Evolutionary conservation across 2,113 vertebrate species (phyloP).

Genomic region (pig (Sus scrofa)): T2T-Sscrofa CM000816.6:4251501-4252000

Average conservation of each 20-base stretch:
- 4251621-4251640: accelerated
- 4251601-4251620: accelerated
- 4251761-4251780: neutral
- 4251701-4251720: accelerated
- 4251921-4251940: neutral
- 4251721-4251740: neutral
- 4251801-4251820: no score
- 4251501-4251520: neutral
- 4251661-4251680: accelerated
- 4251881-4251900: no score
- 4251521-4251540: neutral
- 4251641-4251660: neutral
- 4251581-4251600: neutral
- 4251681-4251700: accelerated
- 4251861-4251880: neutral
- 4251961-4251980: neutral
- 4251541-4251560: accelerated
- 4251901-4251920: neutral
- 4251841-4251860: neutral
- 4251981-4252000: neutral
- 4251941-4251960: neutral
- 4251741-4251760: neutral
- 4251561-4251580: neutral
- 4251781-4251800: no score
- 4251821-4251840: no score